Conservation (phyloP, 2,888 invertebrate species). For the Drosophila glabriapex region DNA sequence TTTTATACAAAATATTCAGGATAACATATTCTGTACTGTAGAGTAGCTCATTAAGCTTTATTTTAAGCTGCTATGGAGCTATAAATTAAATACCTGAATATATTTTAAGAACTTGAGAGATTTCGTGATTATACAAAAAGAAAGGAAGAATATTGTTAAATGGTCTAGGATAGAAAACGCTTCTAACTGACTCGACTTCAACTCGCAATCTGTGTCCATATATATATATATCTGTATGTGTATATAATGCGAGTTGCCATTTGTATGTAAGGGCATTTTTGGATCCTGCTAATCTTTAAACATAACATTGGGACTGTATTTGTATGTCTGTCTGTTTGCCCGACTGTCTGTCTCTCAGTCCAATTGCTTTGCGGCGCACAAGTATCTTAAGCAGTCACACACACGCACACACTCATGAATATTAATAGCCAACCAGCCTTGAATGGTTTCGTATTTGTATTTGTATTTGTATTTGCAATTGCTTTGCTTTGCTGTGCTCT, state of each 20-base stretch:
- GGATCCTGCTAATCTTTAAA: conserved; percentile 61
- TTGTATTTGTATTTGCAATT: conserved; percentile 75
- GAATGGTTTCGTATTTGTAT: conserved; percentile 45
- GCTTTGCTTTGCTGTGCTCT: conserved; percentile 45
- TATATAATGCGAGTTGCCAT: conserved; percentile 2
- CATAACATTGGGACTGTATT: conserved; percentile 36
- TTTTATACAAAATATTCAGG: neutral
- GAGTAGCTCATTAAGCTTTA: neutral
- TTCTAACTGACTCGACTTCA: neutral
- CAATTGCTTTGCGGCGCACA: conserved; percentile 27
- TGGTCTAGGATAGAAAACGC: neutral
- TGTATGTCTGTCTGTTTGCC: neutral
- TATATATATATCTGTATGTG: neutral
- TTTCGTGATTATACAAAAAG: neutral
- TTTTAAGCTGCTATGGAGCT: neutral
- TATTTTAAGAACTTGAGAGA: neutral
- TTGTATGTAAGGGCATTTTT: conserved; percentile 28
- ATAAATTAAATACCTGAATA: neutral
- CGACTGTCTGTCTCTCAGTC: neutral
- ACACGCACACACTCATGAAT: conserved; percentile 62
- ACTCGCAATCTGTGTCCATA: neutral
- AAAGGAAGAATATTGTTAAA: neutral
- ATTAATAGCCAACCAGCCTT: conserved; percentile 57
- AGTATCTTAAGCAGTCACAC: conserved; percentile 67
- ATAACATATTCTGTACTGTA: neutral